Percentiles rank a stretch among this genome's conserved stretches.
phyloP scores from a whole-genome alignment of 2,113 vertebrate species.

The Microtus montanus region DNA sequence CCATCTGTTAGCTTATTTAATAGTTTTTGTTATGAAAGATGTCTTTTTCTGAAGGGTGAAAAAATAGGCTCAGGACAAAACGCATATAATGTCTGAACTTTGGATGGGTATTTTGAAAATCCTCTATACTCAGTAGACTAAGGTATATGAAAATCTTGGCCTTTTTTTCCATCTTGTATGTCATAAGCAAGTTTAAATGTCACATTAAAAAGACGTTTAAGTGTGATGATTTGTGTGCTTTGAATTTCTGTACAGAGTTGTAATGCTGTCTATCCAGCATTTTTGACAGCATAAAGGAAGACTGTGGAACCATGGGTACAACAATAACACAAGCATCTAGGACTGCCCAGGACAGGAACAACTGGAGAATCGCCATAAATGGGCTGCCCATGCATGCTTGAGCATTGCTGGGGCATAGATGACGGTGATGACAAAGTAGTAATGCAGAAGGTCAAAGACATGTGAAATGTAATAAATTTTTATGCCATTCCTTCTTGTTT shows the following conservation, averaged over 20 bases:
- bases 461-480: not conserved
- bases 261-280: not conserved
- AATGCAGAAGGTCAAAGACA: not conserved
- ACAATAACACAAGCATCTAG: no score
- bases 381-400: no score
- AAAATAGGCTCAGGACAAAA: constrained; percentile 48
- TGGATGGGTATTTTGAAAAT: not conserved
- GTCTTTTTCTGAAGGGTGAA: constrained; percentile 59
- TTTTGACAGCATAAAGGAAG: no score
- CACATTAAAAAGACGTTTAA: constrained; percentile 23
- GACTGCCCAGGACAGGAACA: no score
- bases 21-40: constrained; percentile 2
- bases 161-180: not conserved
- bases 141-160: not conserved
- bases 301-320: no score
- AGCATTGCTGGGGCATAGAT: no score
- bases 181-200: constrained; percentile 8
- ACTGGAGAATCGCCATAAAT: no score
- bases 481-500: constrained; percentile 15
- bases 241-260: not conserved
- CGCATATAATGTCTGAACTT: constrained; percentile 17
- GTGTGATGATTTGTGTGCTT: not conserved
- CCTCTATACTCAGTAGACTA: not conserved
- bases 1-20: constrained; percentile 72
- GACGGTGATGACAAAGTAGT: not conserved